These are phyloP conservation scores for Eulemur macaco DNA, from an alignment of 2,113 vertebrate genomes.

Conservation along the genomic window DNA sequence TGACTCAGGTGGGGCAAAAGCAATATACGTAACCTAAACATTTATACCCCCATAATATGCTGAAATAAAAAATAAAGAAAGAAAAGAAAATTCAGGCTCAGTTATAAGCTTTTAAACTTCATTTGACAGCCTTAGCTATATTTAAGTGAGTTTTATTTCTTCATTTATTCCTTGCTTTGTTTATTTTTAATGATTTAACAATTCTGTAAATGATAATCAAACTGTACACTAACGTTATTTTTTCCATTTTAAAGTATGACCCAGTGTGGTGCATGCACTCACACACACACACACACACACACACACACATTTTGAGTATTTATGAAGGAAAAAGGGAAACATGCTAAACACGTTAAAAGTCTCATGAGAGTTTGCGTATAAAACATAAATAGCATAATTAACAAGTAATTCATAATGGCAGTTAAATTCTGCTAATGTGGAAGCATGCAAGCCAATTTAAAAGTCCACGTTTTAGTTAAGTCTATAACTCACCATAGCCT, in stretches of 20 bases:
- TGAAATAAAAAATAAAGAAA: too few species aligned
- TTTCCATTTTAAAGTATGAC: conserved; percentile 44
- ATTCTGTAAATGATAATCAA: conserved; percentile 14
- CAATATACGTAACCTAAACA: too few species aligned
- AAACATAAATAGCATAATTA: conserved; percentile 56
- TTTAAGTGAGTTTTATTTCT: neutral
- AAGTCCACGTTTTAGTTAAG: conserved; percentile 57
- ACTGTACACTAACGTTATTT: neutral
- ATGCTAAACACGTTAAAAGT: conserved; percentile 34
- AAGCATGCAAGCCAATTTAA: conserved; percentile 47
- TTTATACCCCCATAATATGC: too few species aligned
- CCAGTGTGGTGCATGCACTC: neutral
- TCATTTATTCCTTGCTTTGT: neutral
- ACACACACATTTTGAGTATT: neutral
- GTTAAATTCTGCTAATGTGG: conserved; percentile 56
- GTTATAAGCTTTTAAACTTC: conserved; percentile 35
- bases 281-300: neutral
- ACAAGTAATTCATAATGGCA: conserved; percentile 61
- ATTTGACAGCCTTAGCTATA: neutral
- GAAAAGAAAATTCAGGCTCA: neutral
- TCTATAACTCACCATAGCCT: conserved; percentile 25
- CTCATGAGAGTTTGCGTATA: conserved; percentile 29
- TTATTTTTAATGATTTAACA: conserved; percentile 18
- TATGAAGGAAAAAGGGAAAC: neutral
- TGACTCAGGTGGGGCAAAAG: too few species aligned